A percentile compares a stretch with the other conserved stretches of the same genome.
Evolutionary conservation across 2,888 invertebrate species (phyloP).

Genomic region (Hydrotaea cyrtoneurina): DNA sequence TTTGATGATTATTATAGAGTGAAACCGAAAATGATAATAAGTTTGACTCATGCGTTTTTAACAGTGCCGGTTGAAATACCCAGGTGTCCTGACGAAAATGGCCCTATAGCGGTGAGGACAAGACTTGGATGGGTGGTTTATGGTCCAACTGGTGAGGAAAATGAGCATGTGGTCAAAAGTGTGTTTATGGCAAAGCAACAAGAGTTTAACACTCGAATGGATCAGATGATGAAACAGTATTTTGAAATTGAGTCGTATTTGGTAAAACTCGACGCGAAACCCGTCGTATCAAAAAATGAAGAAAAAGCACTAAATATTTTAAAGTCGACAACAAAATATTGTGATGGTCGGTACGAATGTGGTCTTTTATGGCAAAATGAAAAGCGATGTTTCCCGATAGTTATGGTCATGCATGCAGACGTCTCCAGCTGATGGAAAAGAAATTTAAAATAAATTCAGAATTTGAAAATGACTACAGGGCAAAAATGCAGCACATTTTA

Average conservation of each 20-base stretch:
- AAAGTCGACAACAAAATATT: background rate
- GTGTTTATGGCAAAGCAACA: background rate
- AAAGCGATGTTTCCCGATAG: conserved; percentile 48
- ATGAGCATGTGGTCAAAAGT: background rate
- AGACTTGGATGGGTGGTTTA: conserved; percentile 49
- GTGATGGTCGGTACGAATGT: conserved; percentile 51
- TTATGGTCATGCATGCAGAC: conserved; percentile 51
- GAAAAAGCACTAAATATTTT: conserved; percentile 32
- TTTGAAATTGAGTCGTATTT: conserved; percentile 22
- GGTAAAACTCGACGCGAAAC: conserved; percentile 16
- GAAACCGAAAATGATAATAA: conserved; percentile 52
- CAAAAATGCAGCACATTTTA: conserved; percentile 51
- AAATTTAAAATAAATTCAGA: conserved; percentile 51
- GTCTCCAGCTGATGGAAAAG: conserved; percentile 48
- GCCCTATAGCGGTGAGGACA: conserved; percentile 15
- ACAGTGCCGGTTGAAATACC: conserved; percentile 38
- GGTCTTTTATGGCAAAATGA: conserved; percentile 60
- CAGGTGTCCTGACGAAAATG: background rate
- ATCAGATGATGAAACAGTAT: conserved; percentile 22
- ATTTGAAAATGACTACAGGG: conserved; percentile 36
- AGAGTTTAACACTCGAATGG: background rate
- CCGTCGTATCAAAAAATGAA: conserved; percentile 6
- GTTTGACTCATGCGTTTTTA: conserved; percentile 46
- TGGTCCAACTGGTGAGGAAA: conserved; percentile 29
- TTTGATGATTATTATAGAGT: conserved; percentile 26